phyloP scores from a whole-genome alignment of 2,113 vertebrate species.

The Heterochromis multidens region DNA sequence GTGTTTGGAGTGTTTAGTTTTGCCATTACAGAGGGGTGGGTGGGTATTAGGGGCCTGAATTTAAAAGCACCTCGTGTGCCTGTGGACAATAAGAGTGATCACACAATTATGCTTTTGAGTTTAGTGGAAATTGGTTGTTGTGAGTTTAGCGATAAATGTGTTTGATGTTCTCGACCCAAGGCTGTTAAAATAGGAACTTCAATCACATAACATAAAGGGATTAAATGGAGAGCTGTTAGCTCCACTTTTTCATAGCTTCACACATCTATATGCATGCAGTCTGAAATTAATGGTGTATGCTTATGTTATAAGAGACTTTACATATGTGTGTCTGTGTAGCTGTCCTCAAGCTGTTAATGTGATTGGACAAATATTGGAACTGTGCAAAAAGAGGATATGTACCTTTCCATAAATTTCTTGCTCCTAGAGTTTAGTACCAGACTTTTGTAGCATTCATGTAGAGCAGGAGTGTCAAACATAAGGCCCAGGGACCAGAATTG shows the following conservation, averaged over 20 bases:
- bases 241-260: not conserved
- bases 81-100: slow-evolving; percentile 12
- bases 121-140: slow-evolving; percentile 42
- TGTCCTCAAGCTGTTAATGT: slow-evolving; percentile 8
- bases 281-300: not conserved
- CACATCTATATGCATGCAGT: not conserved
- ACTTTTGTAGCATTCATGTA: not conserved
- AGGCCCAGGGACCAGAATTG: no score
- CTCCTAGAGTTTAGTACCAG: not conserved
- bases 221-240: slow-evolving; percentile 15
- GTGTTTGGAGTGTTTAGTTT: slow-evolving; percentile 12
- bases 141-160: slow-evolving; percentile 31
- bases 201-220: slow-evolving; percentile 39
- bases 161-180: slow-evolving; percentile 33
- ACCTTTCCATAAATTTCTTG: not conserved
- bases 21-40: not conserved
- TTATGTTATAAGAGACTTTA: not conserved
- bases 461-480: no score
- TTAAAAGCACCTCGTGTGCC: slow-evolving; percentile 17
- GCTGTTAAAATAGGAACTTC: slow-evolving; percentile 16
- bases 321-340: not conserved
- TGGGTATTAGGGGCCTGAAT: slow-evolving; percentile 2
- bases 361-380: not conserved
- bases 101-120: slow-evolving; percentile 28
- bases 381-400: not conserved